phyloP scores from a whole-genome alignment of 2,797 vertebrate genomes.

The Myotis planiceps region DNA sequence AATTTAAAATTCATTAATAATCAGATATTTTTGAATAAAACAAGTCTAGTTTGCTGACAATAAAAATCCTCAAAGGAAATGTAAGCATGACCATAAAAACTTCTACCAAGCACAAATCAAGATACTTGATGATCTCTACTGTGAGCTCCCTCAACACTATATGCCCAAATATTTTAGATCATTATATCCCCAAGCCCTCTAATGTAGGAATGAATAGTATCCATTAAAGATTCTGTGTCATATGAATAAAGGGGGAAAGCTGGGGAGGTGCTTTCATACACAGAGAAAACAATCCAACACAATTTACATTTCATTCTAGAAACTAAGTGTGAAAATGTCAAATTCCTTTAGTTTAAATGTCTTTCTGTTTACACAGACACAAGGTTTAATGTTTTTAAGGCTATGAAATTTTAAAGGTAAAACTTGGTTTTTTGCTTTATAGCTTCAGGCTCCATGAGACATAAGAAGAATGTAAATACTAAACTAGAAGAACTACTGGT shows the following conservation, averaged over 20 bases:
- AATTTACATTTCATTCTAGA: neutral
- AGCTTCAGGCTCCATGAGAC: neutral
- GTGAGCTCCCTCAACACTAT: neutral
- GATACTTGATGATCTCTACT: neutral
- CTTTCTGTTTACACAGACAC: neutral
- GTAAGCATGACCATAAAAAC: neutral
- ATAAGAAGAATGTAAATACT: neutral
- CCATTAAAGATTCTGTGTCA: neutral
- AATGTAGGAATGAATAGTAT: neutral
- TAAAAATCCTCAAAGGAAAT: neutral
- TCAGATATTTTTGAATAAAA: neutral
- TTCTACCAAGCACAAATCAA: neutral
- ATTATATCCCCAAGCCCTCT: neutral
- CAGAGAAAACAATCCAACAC: neutral
- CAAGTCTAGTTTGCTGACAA: neutral
- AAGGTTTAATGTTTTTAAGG: neutral
- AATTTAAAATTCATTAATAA: constrained; percentile 18
- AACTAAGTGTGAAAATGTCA: neutral
- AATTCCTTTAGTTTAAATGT: neutral
- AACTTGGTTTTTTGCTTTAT: neutral
- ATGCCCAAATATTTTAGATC: neutral
- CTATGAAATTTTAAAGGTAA: neutral
- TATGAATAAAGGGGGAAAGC: neutral
- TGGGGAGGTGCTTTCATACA: neutral
- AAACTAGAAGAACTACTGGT: neutral